phyloP scores from a whole-genome alignment of 2,888 invertebrate species.

The Harpalus rufipes region DNA sequence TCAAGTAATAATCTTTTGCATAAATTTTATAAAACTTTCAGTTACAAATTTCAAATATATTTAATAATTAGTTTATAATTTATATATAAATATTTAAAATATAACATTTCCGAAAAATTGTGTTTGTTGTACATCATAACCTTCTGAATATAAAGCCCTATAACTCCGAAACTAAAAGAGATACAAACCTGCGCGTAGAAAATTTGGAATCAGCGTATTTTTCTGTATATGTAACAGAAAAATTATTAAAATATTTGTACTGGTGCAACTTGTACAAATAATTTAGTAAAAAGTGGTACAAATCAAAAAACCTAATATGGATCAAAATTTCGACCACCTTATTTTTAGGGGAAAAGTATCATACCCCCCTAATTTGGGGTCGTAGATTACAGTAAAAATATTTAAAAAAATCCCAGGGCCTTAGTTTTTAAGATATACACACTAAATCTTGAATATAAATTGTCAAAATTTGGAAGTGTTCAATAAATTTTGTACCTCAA shows the following conservation, averaged over 20 bases:
- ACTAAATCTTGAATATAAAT: neutral
- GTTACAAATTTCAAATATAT: neutral
- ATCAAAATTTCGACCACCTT: neutral
- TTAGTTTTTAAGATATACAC: neutral
- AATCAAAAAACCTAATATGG: neutral
- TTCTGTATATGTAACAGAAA: neutral
- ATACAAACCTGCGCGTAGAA: neutral
- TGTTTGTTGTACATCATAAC: neutral
- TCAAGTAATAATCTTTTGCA: too few relatives aligned
- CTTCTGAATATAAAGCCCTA: neutral
- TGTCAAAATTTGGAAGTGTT: neutral
- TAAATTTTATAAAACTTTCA: too few relatives aligned
- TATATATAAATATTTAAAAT: neutral
- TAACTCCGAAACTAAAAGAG: neutral
- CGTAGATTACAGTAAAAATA: too few relatives aligned
- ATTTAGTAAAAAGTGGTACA: neutral
- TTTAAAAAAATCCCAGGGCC: too few relatives aligned
- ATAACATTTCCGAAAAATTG: neutral
- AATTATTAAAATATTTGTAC: neutral
- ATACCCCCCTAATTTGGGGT: neutral
- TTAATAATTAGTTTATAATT: neutral
- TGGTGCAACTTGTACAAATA: neutral
- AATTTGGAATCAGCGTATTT: neutral
- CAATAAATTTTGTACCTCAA: neutral
- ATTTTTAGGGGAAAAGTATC: neutral